phyloP scores from a whole-genome alignment of 2,888 invertebrate species.

The Drosophila acutilabella region DNA sequence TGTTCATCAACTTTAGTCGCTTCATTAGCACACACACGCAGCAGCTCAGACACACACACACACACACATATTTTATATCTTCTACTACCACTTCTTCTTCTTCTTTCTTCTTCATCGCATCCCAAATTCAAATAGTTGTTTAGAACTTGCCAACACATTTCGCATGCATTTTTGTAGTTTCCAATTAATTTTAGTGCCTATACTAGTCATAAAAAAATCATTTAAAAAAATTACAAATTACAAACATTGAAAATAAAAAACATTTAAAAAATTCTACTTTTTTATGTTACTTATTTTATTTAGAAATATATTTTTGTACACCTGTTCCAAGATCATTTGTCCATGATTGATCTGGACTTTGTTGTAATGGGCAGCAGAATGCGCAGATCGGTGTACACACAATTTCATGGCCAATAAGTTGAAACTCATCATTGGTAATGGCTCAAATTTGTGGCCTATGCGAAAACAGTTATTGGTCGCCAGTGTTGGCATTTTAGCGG shows the following conservation, averaged over 20 bases:
- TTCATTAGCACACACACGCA: slow-evolving; percentile 44
- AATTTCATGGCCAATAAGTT: slow-evolving; percentile 47
- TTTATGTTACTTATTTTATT: too few relatives aligned
- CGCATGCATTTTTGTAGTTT: slow-evolving; percentile 15
- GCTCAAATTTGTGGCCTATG: slow-evolving; percentile 21
- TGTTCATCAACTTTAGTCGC: slow-evolving; percentile 32
- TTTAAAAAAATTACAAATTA: too few relatives aligned
- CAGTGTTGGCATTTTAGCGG: too few relatives aligned
- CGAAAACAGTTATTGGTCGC: slow-evolving; percentile 37
- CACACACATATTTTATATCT: not conserved
- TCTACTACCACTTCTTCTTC: not conserved
- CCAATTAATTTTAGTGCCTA: slow-evolving; percentile 2
- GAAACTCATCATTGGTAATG: slow-evolving; percentile 27
- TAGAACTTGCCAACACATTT: slow-evolving; percentile 4
- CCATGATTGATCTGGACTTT: slow-evolving; percentile 1
- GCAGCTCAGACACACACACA: slow-evolving; percentile 1
- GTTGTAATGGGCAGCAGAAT: slow-evolving; percentile 3
- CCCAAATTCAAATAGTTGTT: slow-evolving; percentile 1
- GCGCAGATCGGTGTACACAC: slow-evolving; percentile 1
- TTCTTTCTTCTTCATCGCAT: not conserved
- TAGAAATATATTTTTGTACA: too few relatives aligned
- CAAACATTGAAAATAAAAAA: too few relatives aligned
- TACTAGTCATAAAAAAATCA: slow-evolving; percentile 1
- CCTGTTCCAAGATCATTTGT: not conserved
- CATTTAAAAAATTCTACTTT: too few relatives aligned